Evolutionary conservation across 2,113 vertebrate species (phyloP), one percentile per base, ranked within the genome.

Genomic region (Eidolon helvum): DNA sequence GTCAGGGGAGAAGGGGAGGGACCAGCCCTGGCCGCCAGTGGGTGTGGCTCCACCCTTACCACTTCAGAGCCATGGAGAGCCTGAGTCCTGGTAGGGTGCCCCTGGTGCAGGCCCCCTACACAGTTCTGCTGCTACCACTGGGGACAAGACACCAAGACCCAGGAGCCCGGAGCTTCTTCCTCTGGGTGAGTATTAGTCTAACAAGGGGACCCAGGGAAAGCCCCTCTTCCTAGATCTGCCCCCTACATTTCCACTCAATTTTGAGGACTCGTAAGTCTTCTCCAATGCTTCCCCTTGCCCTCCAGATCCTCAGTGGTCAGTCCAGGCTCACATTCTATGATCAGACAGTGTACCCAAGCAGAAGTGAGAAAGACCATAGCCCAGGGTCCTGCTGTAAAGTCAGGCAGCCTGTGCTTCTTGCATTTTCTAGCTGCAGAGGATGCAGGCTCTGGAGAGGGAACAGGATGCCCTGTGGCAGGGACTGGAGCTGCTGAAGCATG

Each of bases 381-480:
- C 50, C 30, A 35, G 69, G 38, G 24, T 33, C 33, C 38, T 40
- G n/a, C 57, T 16, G 1, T 50, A 2, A 53, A 61, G 40, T 2
- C 1, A 75, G 89, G 50, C 43, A 57, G 43, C 48, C 63, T 88
- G 48, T 65, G 87, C 63, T 65, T 43, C 77, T 83, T 43, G 26
- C 55, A 24, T 65, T 78, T 69, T 53, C 45, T 84, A 98, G 98
- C 71, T 98, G 45, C 98, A 96, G 92, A 97, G 66, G 40, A 98
- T 98, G 97, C 97, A 97, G 63, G 96, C 97, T 50, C 83, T 98
- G 96, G 98, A 98, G 90, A 78, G 97, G 30, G 80, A 97, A 48
- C 96, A 98, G 30, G 98, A 98, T 1, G 98, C 96, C 66, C 97
- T 98, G 72, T 89, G 98, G 89, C 98, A 98, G 66, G 98, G 98